Evolutionary conservation across 2,888 invertebrate species (phyloP), one percentile per base, ranked within the genome.

Genomic region (Achlya flavicornis): DNA sequence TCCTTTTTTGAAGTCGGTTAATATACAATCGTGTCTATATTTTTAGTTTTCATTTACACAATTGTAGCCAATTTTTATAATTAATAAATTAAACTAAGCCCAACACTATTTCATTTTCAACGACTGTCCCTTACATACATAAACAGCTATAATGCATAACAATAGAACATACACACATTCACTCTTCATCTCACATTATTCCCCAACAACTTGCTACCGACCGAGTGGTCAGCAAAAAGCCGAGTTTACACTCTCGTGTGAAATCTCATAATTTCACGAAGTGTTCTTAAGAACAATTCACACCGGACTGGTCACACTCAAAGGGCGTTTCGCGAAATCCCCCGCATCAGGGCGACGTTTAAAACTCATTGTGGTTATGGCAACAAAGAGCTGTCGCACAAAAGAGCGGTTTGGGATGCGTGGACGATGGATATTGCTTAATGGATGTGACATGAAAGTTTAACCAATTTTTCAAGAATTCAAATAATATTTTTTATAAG

Each of bases 351-450:
- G 76, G 77, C 71, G 77, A 78, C 85, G 87, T 88, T 91, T 90
- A 90, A 89, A 90, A 89, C 90, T 82, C 82, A 84, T 86, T 88
- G 90, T 89, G 86, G 85, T 79, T 79, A 74, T 76, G 70, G 76
- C 80, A 83, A 90, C 90, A 91, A 91, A 89, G 86, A 81, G 79
- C 74, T 75, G 66, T 64, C 69, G 78, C 79, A 86, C 87, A 87
- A 89, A 87, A 78, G 85, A 79, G 72, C 72, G 71, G 73, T 70
- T 70, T 46, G 61, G 68, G 72, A 76, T 64, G 58, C 68, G 53
- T 14, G 46, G 19, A 48, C 5, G 41, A 11, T 43, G 41, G 41
- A 19, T 19, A 41, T 43, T 1, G 38, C 38, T 11, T 38, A 53
- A 53, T 53, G 10, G 53, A 53, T 53, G 53, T 10, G 53, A 53